phyloP scores from a whole-genome alignment of 2,888 invertebrate species.

The Amiota mariae region DNA sequence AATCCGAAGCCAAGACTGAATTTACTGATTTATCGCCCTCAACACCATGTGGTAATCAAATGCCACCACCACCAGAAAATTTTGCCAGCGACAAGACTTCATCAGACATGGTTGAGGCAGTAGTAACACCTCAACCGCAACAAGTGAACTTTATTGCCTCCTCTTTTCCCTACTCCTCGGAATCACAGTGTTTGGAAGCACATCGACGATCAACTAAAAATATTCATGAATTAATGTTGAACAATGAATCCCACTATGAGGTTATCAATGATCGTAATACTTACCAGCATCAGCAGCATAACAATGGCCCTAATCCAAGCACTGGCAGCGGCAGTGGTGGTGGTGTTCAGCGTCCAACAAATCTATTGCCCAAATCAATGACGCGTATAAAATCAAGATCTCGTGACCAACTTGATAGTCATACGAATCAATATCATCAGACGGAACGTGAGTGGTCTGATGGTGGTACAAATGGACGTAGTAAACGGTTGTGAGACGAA shows the following conservation, averaged over 20 bases:
- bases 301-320: conserved; percentile 40
- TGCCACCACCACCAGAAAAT: conserved; percentile 57
- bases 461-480: conserved; percentile 61
- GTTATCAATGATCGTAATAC: conserved; percentile 69
- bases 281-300: conserved; percentile 39
- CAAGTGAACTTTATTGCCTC: conserved; percentile 69
- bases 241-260: conserved; percentile 79
- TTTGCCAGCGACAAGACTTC: conserved; percentile 53
- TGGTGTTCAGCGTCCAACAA: conserved; percentile 34
- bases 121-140: conserved; percentile 43
- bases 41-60: conserved; percentile 67
- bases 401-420: conserved; percentile 58
- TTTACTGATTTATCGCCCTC: conserved; percentile 73
- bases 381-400: conserved; percentile 41
- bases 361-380: conserved; percentile 40
- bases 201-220: conserved; percentile 73
- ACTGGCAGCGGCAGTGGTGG: neutral
- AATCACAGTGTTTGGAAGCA: conserved; percentile 73
- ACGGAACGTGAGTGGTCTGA: conserved; percentile 71
- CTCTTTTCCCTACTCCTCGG: conserved; percentile 73
- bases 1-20: conserved; percentile 73
- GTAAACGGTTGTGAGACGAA: conserved; percentile 72
- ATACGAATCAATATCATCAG: neutral
- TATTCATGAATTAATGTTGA: conserved; percentile 72
- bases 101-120: neutral